Conservation (phyloP, 2,888 invertebrate species). For the Salticus scenicus region DNA sequence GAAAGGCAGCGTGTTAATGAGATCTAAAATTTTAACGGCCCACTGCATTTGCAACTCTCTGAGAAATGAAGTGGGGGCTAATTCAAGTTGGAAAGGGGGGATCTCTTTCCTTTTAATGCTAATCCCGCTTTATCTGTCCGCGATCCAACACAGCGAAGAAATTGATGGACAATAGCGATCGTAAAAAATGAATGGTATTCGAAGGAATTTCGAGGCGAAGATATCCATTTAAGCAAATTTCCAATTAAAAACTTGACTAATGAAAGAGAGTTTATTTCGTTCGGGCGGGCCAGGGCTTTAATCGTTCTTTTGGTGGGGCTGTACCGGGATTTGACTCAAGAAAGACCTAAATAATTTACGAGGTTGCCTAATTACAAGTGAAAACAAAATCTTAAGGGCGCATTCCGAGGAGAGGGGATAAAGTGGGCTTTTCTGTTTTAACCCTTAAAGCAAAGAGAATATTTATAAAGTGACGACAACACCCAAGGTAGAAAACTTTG, state of each 20-base stretch:
- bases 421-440: constrained; percentile 68
- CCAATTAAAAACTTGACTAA: constrained; percentile 69
- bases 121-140: constrained; percentile 64
- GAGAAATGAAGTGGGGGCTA: constrained; percentile 52
- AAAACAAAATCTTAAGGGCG: constrained; percentile 67
- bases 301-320: constrained; percentile 55
- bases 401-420: constrained; percentile 60
- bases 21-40: constrained; percentile 19
- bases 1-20: constrained; percentile 1
- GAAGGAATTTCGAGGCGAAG: constrained; percentile 38
- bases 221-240: constrained; percentile 66
- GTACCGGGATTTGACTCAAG: constrained; percentile 39
- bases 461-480: constrained; percentile 66
- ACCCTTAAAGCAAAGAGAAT: constrained; percentile 63
- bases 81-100: not conserved
- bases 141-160: constrained; percentile 37
- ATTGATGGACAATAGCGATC: constrained; percentile 61
- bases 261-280: constrained; percentile 67
- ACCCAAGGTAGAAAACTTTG: constrained; percentile 42
- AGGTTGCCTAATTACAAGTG: constrained; percentile 67
- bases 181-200: constrained; percentile 68
- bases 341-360: constrained; percentile 66
- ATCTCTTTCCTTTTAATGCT: constrained; percentile 39
- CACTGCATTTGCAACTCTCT: constrained; percentile 35
- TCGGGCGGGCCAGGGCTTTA: constrained; percentile 36